Conservation (phyloP, 1,140 invertebrate species). For the Phenacoccus solenopsis region DNA sequence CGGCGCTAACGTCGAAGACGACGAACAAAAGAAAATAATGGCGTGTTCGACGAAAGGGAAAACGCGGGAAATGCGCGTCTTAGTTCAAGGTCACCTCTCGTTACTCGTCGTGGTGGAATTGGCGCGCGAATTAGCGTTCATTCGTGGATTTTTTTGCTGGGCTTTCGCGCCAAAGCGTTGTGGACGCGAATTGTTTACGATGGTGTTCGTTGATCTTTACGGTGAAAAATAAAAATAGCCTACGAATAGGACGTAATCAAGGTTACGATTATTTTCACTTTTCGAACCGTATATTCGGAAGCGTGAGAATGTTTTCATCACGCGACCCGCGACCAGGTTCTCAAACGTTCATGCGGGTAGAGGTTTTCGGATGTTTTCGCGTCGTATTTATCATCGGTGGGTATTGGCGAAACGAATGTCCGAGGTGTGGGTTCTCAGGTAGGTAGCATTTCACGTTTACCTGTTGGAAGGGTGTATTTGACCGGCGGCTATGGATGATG, state of each 20-base stretch:
- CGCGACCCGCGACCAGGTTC: too few relatives aligned
- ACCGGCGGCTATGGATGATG: too few relatives aligned
- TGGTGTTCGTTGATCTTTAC: neutral
- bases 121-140: neutral
- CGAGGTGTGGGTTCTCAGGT: too few relatives aligned
- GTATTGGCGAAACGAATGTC: too few relatives aligned
- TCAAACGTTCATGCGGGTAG: too few relatives aligned
- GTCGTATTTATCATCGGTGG: too few relatives aligned
- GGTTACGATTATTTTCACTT: neutral
- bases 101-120: neutral
- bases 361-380: too few relatives aligned
- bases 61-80: constrained; percentile 6
- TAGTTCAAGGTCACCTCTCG: constrained; percentile 7
- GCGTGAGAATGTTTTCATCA: too few relatives aligned
- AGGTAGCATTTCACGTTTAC: too few relatives aligned
- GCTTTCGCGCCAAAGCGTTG: neutral
- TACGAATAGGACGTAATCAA: neutral
- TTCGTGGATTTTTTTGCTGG: neutral
- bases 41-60: constrained; percentile 11
- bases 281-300: neutral
- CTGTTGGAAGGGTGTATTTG: too few relatives aligned
- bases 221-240: too few relatives aligned
- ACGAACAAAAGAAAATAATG: neutral
- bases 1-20: neutral
- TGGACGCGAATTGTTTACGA: neutral